Percentiles rank a stretch among this genome's conserved stretches.
These are phyloP conservation scores for Progne subis DNA, from an alignment of 2,113 vertebrate species.

Conservation along the genomic window DNA sequence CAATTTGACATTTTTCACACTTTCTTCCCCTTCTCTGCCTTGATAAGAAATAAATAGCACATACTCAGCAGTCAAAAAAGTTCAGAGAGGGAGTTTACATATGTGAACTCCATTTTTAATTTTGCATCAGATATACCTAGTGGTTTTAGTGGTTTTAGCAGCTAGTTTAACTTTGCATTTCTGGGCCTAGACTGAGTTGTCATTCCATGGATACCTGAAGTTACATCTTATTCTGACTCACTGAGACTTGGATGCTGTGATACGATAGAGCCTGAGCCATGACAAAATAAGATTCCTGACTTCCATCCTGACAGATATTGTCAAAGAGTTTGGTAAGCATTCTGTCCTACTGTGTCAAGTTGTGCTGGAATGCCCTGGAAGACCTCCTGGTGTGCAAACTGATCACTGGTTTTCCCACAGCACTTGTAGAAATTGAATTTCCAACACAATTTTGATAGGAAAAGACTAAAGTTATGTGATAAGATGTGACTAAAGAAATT, in stretches of 20 bases:
- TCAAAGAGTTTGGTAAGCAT: not conserved
- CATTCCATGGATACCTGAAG: not conserved
- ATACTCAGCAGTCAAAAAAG: not conserved
- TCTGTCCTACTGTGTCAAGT: not conserved
- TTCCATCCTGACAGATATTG: not conserved
- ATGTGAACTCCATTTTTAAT: not conserved
- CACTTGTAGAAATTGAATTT: not conserved
- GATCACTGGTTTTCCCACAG: not conserved
- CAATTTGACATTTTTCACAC: not conserved
- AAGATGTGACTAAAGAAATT: not conserved
- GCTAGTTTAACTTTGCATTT: not conserved
- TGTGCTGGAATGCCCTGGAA: not conserved
- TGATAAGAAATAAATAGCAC: not conserved
- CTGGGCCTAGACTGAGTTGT: not conserved
- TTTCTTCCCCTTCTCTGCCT: not conserved
- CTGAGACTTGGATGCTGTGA: not conserved
- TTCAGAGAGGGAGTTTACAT: not conserved
- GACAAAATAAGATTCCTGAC: not conserved
- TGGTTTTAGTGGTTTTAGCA: not conserved
- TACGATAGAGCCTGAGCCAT: not conserved
- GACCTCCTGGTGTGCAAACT: fast-evolving
- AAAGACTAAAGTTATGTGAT: not conserved
- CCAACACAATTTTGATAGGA: not conserved
- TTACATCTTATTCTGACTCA: not conserved
- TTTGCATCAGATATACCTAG: fast-evolving